Conservation (phyloP, 1,140 invertebrate genomes). For the Reticulitermes speratus region DNA sequence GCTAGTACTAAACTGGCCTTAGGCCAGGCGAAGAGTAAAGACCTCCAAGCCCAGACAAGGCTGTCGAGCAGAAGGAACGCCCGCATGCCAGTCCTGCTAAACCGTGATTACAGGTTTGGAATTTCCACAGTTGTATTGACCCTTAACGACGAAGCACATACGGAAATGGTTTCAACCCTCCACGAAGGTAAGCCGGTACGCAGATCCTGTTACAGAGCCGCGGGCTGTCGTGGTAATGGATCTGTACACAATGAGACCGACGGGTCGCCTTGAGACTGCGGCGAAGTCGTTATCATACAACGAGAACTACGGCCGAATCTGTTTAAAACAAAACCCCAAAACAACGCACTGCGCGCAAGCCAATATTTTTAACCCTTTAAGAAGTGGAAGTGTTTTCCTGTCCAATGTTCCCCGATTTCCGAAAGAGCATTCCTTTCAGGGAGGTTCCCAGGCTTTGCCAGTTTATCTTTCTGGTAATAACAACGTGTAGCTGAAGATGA, state of each 20-base stretch:
- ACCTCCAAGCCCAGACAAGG: neutral
- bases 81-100: neutral
- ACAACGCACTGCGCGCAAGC: no score
- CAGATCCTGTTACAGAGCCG: neutral
- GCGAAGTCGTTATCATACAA: no score
- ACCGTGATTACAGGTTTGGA: neutral
- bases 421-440: no score
- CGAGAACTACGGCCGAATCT: no score
- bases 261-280: neutral
- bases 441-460: no score
- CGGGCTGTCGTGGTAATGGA: neutral
- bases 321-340: no score
- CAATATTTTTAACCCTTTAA: no score
- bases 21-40: neutral
- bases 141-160: neutral
- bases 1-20: neutral
- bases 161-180: neutral
- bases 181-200: neutral
- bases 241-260: neutral
- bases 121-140: neutral
- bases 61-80: no score
- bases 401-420: no score
- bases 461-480: no score
- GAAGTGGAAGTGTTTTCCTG: no score
- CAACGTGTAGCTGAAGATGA: no score